These are phyloP conservation scores for Polypedilum vanderplanki DNA, from an alignment of 1,140 invertebrate genomes.

Conservation along the genomic window DNA sequence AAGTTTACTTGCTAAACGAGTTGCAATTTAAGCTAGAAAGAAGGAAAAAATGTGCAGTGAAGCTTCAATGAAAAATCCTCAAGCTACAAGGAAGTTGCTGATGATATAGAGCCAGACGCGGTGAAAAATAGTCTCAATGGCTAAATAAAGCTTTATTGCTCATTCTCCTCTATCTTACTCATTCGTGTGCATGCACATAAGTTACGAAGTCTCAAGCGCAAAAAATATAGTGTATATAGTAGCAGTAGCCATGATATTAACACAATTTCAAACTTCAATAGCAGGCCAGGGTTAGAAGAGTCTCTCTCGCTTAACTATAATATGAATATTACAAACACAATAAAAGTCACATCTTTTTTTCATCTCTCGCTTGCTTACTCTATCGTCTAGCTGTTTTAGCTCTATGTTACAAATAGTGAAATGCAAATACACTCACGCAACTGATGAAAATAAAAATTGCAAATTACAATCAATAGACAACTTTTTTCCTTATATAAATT, in stretches of 20 bases:
- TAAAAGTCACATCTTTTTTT: conserved; percentile 5
- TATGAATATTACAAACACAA: background rate
- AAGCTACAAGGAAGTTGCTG: conserved; percentile 24
- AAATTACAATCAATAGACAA: no score
- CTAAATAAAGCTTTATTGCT: conserved; percentile 26
- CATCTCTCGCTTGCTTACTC: background rate
- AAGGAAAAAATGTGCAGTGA: conserved; percentile 1
- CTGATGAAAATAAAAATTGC: no score
- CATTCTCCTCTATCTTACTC: background rate
- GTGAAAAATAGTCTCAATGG: conserved; percentile 20
- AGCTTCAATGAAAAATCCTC: conserved; percentile 17
- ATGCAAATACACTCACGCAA: background rate
- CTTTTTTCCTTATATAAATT: no score
- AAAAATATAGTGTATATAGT: no score
- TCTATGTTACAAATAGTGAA: background rate
- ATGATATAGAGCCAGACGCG: background rate
- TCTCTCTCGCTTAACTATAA: background rate
- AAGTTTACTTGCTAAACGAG: no score
- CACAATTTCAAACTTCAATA: conserved; percentile 28
- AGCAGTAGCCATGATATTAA: conserved; percentile 23
- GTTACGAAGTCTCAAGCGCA: background rate
- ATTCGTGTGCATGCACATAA: conserved; percentile 9
- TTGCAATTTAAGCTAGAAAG: background rate
- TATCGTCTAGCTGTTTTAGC: background rate
- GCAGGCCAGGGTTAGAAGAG: conserved; percentile 19